phyloP scores from a whole-genome alignment of 1,140 invertebrate genomes.

The Paraescarpia echinospica region DNA sequence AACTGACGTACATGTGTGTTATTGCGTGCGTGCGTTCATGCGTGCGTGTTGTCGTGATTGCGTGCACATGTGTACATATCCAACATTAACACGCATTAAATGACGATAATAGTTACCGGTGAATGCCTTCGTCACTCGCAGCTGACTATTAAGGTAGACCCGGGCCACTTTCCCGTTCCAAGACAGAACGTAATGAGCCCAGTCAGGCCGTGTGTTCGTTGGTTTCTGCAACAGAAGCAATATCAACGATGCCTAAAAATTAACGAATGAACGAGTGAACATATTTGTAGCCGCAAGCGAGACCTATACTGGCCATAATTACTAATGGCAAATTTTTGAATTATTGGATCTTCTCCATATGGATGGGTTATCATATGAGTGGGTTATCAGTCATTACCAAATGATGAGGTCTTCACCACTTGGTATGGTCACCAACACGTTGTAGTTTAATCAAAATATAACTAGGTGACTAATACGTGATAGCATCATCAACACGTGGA shows the following conservation, averaged over 20 bases:
- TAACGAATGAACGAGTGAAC: too few species aligned
- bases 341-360: too few species aligned
- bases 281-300: background rate
- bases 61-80: background rate
- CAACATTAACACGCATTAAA: too few species aligned
- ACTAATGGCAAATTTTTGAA: too few species aligned
- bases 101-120: background rate
- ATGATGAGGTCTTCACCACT: too few species aligned
- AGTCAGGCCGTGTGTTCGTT: background rate
- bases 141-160: background rate
- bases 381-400: too few species aligned
- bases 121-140: background rate
- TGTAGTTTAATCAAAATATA: too few species aligned
- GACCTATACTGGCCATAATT: background rate
- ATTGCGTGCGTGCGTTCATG: background rate
- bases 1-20: too few species aligned
- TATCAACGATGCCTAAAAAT: background rate
- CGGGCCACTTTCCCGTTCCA: background rate
- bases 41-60: background rate
- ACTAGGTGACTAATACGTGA: too few species aligned
- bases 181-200: background rate
- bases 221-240: background rate
- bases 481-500: too few species aligned
- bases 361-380: too few species aligned
- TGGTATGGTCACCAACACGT: too few species aligned